Evolutionary conservation across 35 echinoderm and acorn worm species (phyloP), one percentile per base, ranked within the genome.

Genomic region (Amphiura filiformis): DNA sequence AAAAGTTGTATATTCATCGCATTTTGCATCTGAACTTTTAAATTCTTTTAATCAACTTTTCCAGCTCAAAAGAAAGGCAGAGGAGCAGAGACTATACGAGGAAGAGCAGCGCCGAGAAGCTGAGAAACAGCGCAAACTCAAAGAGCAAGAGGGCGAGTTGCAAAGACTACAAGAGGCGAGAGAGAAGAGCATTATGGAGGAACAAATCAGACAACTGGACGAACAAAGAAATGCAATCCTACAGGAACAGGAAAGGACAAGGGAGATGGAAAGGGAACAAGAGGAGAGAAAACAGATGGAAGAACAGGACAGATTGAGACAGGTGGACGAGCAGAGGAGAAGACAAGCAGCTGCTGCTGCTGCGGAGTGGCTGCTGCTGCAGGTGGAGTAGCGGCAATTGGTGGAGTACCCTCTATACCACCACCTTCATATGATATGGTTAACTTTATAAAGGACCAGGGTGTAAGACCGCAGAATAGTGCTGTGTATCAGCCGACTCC

Each of bases 161-260:
- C 65, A 75, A 80, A 81, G 80, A 38, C 49, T 77, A 34, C 85
- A 88, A 57, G 93, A 93, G 77, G 96, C 89, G 20, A 56, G 78
- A 33, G 90, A 94, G 33, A 91, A 80, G 57, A 35, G 80, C 31
- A 39, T 79, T 52, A 77, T 88, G 36, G 92, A 91, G 41, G 88
- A 97, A 79, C 95, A 97, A 56, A 89, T 94, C 84, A 87, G 65
- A 35, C 61, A 91, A 28, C 31, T 97, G 32, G 91, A 97, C 31
- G 88, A 93, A 75, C 91, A 93, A 75, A 91, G 81, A 44, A 65
- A 28, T 49, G 91, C 88, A 4, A 52, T 97, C 34, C 35, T 91
- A 15, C 75, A 93, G 34, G 91, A 81, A 33, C 83, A 93, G 61
- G 32, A 83, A 56, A 38, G 81, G 52, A 75, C 65, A 35, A 40